Evolutionary conservation across 2,113 vertebrate species (phyloP), one percentile per base, ranked within the genome.

Genomic region (Hystrix cristata): DNA sequence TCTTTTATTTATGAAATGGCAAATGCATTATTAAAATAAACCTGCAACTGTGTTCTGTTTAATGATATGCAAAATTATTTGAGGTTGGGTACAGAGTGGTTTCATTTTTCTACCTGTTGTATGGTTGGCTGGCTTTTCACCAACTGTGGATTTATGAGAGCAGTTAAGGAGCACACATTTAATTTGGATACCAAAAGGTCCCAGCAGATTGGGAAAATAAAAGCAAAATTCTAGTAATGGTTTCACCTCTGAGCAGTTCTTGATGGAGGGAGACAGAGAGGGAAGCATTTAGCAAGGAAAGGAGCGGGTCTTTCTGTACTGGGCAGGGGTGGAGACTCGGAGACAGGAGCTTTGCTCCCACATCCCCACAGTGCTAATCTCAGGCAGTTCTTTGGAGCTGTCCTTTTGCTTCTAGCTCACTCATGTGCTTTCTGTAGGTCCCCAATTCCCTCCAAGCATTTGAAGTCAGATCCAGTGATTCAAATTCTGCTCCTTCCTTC

Each of bases 1-100:
- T 98, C 98, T 98, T 98, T 99, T 98, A 98, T 99, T 99, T 99
- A 99, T 98, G 99, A 98, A 98, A 98, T 97, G 97, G 97, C 19
- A 59, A 98, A 98, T 99, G 97, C 98, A 99, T 99, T 99, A 99
- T 99, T 99, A 98, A 99, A 98, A 98, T 97, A 98, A 98, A 98
- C 97, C 98, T 90, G 90, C 10, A 92, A 98, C 97, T 97, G 94
- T 98, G 97, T 98, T 98, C 97, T 97, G 98, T 97, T 98, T 99
- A 99, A 99, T 98, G 98, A 98, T 97, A 98, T 98, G 98, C 98
- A 98, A 98, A 99, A 99, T 98, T 98, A 98, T 98, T 98, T 98
- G 98, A 98, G 98, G 97, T 98, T 88, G 96, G 95, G 97, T 98
- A 96, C 97, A 98, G 98, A 98, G 97, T 95, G 98, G 98, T 94